These are phyloP conservation scores for Porites divaricata DNA, from an alignment of 92 coral and sea anemone genomes.

Conservation along the genomic window DNA sequence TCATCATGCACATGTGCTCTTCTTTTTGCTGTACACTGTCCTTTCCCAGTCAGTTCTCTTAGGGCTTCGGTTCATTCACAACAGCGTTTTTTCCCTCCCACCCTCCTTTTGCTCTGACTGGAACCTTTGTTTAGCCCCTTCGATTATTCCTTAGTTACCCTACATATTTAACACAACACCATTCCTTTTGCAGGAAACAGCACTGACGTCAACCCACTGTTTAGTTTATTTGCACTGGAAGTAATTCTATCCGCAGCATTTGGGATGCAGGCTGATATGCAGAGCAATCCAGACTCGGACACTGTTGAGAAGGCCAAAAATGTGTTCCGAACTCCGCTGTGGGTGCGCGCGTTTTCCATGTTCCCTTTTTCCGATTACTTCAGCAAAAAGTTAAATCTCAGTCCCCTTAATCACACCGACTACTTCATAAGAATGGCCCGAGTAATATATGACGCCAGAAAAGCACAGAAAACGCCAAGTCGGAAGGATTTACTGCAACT, in stretches of 20 bases:
- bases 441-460: slow-evolving; percentile 55
- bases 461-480: slow-evolving; percentile 43
- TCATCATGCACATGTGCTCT: no score
- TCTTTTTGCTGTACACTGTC: no score
- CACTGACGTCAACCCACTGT: slow-evolving; percentile 34
- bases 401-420: slow-evolving; percentile 24
- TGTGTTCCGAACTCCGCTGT: slow-evolving; percentile 45
- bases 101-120: no score
- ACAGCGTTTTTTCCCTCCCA: no score
- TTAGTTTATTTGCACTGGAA: slow-evolving; percentile 60
- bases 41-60: no score
- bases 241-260: slow-evolving; percentile 62
- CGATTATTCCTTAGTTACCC: no score
- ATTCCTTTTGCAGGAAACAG: slow-evolving; percentile 41
- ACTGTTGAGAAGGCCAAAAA: slow-evolving; percentile 23
- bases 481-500: slow-evolving; percentile 72
- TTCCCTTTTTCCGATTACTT: slow-evolving; percentile 59
- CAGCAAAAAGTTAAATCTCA: slow-evolving; percentile 34
- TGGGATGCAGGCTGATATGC: slow-evolving; percentile 54
- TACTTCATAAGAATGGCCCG: slow-evolving; percentile 64
- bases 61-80: no score
- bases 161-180: no score
- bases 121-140: no score
- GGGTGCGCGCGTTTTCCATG: slow-evolving; percentile 59
- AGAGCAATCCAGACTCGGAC: slow-evolving; percentile 38